Evolutionary conservation across 2,113 vertebrate genomes (phyloP).

Genomic region (Perca schrenkii): DNA sequence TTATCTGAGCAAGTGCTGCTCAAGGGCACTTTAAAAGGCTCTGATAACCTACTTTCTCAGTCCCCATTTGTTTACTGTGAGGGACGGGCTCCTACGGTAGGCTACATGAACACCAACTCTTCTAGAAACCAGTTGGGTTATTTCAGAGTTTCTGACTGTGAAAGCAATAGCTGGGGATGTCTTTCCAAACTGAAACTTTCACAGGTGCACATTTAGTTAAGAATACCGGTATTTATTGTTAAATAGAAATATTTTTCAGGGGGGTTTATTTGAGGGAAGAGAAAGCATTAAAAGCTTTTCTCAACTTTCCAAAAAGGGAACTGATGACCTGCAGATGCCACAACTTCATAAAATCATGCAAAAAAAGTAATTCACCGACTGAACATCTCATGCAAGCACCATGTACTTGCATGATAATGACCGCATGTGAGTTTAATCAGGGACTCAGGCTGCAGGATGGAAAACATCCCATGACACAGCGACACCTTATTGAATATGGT

Average conservation of each 20-base stretch:
- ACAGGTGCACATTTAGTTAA: background rate
- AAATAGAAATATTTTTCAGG: background rate
- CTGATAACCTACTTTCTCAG: background rate
- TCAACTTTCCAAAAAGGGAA: background rate
- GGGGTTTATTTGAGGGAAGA: background rate
- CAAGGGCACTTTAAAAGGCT: background rate
- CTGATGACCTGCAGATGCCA: background rate
- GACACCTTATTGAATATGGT: constrained; percentile 18
- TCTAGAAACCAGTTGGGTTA: background rate
- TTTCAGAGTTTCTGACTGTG: background rate
- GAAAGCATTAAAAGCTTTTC: background rate
- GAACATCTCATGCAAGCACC: background rate
- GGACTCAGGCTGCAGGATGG: constrained; percentile 1
- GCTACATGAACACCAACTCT: background rate
- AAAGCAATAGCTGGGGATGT: background rate
- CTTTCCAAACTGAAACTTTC: background rate
- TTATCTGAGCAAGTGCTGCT: background rate
- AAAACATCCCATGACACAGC: constrained; percentile 52
- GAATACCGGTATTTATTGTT: background rate
- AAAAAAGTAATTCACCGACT: background rate
- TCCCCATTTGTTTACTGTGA: no score
- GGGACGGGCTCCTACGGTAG: no score
- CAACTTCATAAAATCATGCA: background rate
- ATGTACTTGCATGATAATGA: background rate
- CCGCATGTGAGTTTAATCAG: constrained; percentile 15